Evolutionary conservation across 2,113 vertebrate genomes (phyloP).

Genomic region (Copsychus sechellarum): DNA sequence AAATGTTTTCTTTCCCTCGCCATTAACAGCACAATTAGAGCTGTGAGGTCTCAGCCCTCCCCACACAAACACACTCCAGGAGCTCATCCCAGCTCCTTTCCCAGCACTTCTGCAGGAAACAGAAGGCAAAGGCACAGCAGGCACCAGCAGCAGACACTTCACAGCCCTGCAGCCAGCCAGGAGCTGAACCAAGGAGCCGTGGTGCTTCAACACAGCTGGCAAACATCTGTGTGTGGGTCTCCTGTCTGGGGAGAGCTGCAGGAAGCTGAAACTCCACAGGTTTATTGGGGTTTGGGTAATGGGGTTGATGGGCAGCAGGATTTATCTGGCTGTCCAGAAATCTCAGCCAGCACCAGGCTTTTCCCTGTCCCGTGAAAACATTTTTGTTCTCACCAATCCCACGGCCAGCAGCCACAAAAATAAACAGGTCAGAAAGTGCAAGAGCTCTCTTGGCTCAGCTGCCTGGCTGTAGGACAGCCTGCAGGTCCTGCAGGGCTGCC

Average conservation of each 20-base stretch:
- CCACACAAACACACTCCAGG: neutral
- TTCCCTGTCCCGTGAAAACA: neutral
- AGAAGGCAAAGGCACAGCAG: neutral
- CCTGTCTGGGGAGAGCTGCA: neutral
- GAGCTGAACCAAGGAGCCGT: neutral
- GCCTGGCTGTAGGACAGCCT: neutral
- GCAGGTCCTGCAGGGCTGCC: neutral
- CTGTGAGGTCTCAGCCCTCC: neutral
- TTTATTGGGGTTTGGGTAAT: neutral
- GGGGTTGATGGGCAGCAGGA: neutral
- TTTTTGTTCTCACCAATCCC: neutral
- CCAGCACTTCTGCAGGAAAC: neutral
- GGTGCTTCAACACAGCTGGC: neutral
- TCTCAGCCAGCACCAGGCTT: neutral
- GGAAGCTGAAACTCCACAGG: accelerated
- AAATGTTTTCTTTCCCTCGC: neutral
- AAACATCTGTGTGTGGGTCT: neutral
- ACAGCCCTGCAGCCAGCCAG: neutral
- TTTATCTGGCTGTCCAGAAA: neutral
- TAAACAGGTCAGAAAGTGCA: neutral
- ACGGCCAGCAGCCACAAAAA: neutral
- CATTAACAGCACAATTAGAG: neutral
- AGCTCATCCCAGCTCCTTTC: neutral
- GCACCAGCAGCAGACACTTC: neutral
- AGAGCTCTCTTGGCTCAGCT: neutral